Percentiles rank a stretch among this genome's conserved stretches.
Conservation (phyloP, 2,113 vertebrate genomes). For the Corythornis cristatus region DNA sequence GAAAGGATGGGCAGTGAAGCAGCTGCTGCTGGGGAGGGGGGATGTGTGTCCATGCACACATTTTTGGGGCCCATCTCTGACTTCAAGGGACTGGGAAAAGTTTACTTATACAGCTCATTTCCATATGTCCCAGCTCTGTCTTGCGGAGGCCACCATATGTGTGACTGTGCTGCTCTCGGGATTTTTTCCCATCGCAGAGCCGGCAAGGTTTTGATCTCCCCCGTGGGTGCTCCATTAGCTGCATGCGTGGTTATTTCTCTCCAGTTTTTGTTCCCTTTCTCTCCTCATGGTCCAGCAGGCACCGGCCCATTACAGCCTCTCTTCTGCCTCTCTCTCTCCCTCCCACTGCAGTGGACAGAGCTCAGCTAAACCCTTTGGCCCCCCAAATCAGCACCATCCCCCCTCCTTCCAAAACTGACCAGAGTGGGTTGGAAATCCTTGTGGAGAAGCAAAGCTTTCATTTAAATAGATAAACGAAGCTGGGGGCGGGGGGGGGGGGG, state of each 20-base stretch:
- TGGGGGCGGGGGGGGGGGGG: accelerated
- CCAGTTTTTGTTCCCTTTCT: accelerated
- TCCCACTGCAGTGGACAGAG: accelerated
- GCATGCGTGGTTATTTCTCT: neutral
- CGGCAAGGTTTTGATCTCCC: neutral
- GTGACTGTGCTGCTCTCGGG: neutral
- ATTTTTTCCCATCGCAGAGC: neutral
- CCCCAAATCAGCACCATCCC: neutral
- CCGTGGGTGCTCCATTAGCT: neutral
- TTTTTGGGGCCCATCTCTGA: neutral
- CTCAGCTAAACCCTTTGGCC: neutral
- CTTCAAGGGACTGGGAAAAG: conserved; percentile 7
- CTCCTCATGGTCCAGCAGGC: neutral
- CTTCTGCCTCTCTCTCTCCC: neutral
- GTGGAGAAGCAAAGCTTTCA: neutral
- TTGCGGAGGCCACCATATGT: conserved; percentile 9
- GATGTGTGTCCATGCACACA: accelerated
- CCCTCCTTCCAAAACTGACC: neutral
- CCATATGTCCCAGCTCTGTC: conserved; percentile 10
- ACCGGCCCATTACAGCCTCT: accelerated
- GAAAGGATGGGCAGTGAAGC: accelerated
- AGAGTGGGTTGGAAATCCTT: neutral
- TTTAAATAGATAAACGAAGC: neutral
- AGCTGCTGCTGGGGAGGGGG: neutral
- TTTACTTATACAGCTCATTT: conserved; percentile 16